Conservation (phyloP, 2,797 vertebrate species). For the Anisognathus igniventris region DNA sequence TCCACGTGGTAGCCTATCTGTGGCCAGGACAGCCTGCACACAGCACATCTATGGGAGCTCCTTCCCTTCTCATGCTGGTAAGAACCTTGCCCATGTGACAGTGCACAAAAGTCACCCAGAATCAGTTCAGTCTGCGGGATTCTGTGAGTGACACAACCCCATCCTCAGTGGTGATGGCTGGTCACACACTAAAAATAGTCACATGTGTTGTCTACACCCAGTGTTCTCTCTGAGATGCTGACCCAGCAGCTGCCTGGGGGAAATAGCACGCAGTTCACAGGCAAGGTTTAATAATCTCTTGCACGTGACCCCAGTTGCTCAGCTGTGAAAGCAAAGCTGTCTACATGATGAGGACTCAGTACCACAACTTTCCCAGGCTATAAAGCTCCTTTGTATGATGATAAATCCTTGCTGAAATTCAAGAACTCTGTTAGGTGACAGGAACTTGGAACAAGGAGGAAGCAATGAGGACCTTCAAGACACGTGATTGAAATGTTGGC, state of each 20-base stretch:
- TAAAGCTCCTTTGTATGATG: neutral
- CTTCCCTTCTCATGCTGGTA: neutral
- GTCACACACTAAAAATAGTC: neutral
- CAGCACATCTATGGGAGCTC: neutral
- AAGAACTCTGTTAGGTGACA: neutral
- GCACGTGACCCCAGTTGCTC: neutral
- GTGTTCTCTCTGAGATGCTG: neutral
- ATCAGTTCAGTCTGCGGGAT: neutral
- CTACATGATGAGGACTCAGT: neutral
- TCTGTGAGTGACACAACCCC: neutral
- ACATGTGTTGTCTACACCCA: neutral
- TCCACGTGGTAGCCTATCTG: neutral
- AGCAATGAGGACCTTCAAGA: neutral
- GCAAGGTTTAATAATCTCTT: neutral
- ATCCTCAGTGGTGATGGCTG: neutral
- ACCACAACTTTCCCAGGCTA: neutral
- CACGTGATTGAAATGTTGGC: neutral
- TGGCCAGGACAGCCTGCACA: neutral
- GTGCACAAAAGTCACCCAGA: neutral
- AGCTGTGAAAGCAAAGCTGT: neutral
- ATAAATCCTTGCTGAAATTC: neutral
- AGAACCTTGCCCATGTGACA: neutral
- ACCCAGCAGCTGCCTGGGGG: neutral
- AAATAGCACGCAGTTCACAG: neutral
- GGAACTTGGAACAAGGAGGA: neutral